Evolutionary conservation across 1,140 invertebrate genomes (phyloP).

Genomic region (Tetramorium parvispinum): DNA sequence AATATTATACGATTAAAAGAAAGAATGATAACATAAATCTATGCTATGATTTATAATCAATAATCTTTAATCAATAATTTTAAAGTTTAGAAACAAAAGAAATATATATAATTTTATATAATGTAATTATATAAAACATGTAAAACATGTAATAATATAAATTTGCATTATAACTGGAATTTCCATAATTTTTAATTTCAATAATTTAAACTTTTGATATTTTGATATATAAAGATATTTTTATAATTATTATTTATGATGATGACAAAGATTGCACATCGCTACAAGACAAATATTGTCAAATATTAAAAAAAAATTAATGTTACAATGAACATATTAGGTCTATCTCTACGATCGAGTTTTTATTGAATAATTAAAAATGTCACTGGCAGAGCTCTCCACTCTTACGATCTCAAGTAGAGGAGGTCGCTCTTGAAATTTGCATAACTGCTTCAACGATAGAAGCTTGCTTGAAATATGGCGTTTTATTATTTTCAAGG

Average conservation of each 20-base stretch:
- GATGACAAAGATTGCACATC: not conserved
- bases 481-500: slow-evolving; percentile 80
- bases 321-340: slow-evolving; percentile 56
- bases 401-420: slow-evolving; percentile 72
- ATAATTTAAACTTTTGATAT: not conserved
- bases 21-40: not conserved
- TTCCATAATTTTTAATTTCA: not conserved
- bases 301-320: slow-evolving; percentile 35
- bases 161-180: not conserved
- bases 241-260: not conserved
- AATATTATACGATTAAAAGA: not conserved
- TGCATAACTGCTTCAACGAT: slow-evolving; percentile 79
- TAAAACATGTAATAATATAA: not conserved
- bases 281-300: not conserved
- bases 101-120: not conserved
- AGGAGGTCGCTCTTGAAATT: slow-evolving; percentile 78
- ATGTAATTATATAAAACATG: not conserved
- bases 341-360: slow-evolving; percentile 68
- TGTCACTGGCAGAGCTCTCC: slow-evolving; percentile 75
- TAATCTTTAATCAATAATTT: not conserved
- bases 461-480: slow-evolving; percentile 78
- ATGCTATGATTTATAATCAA: not conserved
- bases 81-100: not conserved
- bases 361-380: slow-evolving; percentile 81
- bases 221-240: not conserved